These are phyloP conservation scores for Malaclemys terrapin DNA, from an alignment of 2,113 vertebrate species.

Conservation along the genomic window DNA sequence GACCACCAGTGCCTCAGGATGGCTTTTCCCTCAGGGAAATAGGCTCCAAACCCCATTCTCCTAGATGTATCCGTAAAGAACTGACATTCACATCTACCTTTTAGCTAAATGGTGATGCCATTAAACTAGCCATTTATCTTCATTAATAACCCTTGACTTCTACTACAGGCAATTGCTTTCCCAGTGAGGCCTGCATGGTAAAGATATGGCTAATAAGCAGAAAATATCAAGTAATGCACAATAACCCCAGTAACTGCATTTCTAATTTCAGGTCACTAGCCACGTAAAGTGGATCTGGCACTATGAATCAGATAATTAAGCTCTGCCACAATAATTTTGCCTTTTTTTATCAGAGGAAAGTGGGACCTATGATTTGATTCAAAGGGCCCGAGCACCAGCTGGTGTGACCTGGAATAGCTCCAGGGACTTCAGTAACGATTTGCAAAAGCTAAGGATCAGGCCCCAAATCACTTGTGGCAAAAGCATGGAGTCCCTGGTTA, in stretches of 20 bases:
- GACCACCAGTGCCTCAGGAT: conserved; percentile 25
- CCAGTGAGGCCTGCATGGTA: background rate
- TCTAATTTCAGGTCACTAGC: background rate
- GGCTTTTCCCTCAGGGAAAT: conserved; percentile 24
- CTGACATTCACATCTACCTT: background rate
- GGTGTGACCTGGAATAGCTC: background rate
- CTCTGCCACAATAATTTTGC: background rate
- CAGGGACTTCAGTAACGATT: background rate
- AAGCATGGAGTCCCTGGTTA: background rate
- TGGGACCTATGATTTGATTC: background rate
- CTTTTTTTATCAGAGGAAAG: background rate
- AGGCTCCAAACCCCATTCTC: conserved; percentile 18
- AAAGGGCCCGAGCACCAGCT: background rate
- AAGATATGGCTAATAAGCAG: background rate
- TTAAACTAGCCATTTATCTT: background rate
- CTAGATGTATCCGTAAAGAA: background rate
- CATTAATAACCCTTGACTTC: background rate
- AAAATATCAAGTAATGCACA: background rate
- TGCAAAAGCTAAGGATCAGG: background rate
- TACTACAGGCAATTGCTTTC: background rate
- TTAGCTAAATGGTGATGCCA: background rate
- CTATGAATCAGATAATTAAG: background rate
- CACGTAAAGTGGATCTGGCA: background rate
- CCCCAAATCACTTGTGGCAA: background rate
- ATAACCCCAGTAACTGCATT: background rate